Evolutionary conservation across 2,888 invertebrate species (phyloP).

Genomic region (Trichopoda pennipes): DNA sequence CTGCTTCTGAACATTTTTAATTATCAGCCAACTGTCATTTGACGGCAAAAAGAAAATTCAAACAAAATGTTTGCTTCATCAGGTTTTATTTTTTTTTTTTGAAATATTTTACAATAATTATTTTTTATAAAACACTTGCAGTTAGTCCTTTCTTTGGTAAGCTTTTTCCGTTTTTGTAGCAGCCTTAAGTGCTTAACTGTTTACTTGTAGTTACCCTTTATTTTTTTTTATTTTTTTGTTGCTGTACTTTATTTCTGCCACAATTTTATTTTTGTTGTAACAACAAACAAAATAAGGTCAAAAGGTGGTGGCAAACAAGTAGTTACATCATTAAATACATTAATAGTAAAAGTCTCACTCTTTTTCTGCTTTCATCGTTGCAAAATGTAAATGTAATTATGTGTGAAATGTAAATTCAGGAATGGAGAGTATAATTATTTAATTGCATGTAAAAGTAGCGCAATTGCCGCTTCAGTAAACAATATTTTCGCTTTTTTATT

Average conservation of each 20-base stretch:
- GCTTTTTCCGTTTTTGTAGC: neutral
- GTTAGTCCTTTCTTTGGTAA: neutral
- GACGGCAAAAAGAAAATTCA: too few relatives aligned
- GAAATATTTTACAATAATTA: neutral
- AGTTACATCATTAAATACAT: slow-evolving; percentile 33
- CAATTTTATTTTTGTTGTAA: slow-evolving; percentile 10
- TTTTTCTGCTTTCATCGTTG: neutral
- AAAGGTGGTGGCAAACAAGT: slow-evolving; percentile 36
- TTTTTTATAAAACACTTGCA: neutral
- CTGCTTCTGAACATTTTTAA: too few relatives aligned
- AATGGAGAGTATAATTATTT: neutral
- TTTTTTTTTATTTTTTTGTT: too few relatives aligned
- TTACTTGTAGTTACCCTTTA: neutral
- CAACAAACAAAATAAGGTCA: slow-evolving; percentile 51
- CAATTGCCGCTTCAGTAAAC: neutral
- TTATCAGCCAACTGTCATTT: too few relatives aligned
- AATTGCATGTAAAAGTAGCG: neutral
- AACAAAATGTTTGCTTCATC: too few relatives aligned
- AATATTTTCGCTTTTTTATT: too few relatives aligned
- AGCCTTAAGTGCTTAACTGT: slow-evolving; percentile 7
- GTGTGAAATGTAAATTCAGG: slow-evolving; percentile 4
- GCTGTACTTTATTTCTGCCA: neutral
- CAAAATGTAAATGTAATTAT: slow-evolving; percentile 15
- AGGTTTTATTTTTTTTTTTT: neutral
- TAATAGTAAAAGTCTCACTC: neutral